Base-by-base conservation (phyloP, 2,113 vertebrate genomes). In the Pimephales promelas region DNA sequence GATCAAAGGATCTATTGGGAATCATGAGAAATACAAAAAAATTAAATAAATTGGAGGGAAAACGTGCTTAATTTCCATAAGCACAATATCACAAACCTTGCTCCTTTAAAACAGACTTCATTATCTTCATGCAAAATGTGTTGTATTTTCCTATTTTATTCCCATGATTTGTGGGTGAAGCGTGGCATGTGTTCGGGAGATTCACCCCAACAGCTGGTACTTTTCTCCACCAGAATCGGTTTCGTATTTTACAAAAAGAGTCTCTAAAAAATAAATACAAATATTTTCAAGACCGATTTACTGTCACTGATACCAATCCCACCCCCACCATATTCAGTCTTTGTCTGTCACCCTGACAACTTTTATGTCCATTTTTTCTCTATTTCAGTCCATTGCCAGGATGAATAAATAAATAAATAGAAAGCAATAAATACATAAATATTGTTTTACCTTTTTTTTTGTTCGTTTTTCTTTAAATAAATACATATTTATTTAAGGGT, bases 371-470 rank as follows among this genome's bases (percentile, higher is more conserved):
- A 86, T 84, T 62, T 83, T 40, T 62, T 79, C n/a, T 36, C 8
- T 79, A 83, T 82, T 83, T 72, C 34, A 49, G 81, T 85, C 56
- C 56, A 62, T 77, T 45, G 86, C 80, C 71, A 81, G 80, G 70
- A 85, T 83, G 66, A 89, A 92, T 91, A 92, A 93, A 94, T 91
- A 93, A 93, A 93, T 93, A 92, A 88, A 90, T 92, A 93, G 52
- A 92, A 93, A 92, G 83, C 89, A 94, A 94, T 94, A 95, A 93
- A 95, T 95, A 94, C 88, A 94, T 93, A 93, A 92, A 93, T 93
- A 94, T 85, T 74, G 85, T 75, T 40, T 22, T 31, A 62, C 71
- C 31, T 80, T 68, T 31, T 64, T 43, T 61, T 79, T 47, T 92
- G 90, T 85, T 64, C 0, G 0, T 85, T 54, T 86, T 81, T 54